Conservation (phyloP, 2,888 invertebrate species). For the Amiota mariae region DNA sequence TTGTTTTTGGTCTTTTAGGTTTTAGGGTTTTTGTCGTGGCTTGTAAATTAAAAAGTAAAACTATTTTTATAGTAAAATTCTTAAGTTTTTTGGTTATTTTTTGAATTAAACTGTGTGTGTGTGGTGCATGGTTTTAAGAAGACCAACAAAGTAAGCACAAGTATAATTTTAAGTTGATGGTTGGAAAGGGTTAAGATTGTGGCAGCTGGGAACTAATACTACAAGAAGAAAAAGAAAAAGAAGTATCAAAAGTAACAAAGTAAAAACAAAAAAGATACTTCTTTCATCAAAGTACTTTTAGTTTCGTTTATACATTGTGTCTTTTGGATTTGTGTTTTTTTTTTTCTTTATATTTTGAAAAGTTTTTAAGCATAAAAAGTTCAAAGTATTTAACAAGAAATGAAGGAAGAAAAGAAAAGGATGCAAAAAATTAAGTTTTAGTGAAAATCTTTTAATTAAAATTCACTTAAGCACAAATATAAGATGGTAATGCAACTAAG, state of each 20-base stretch:
- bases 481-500: neutral
- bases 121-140: too few relatives aligned
- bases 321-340: constrained; percentile 34
- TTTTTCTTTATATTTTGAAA: neutral
- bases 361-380: constrained; percentile 31
- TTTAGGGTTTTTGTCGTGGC: constrained; percentile 49
- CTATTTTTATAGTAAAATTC: constrained; percentile 55
- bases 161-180: constrained; percentile 37
- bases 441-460: constrained; percentile 20
- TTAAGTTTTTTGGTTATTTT: constrained; percentile 25
- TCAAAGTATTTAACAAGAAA: constrained; percentile 26
- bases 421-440: neutral
- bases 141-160: too few relatives aligned
- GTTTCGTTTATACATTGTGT: constrained; percentile 41
- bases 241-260: constrained; percentile 14
- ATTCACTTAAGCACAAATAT: neutral
- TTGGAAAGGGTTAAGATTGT: constrained; percentile 24
- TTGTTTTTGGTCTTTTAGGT: constrained; percentile 4
- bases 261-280: neutral
- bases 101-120: constrained; percentile 27
- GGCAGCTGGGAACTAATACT: constrained; percentile 25
- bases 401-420: constrained; percentile 21
- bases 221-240: constrained; percentile 16
- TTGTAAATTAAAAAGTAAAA: constrained; percentile 51
- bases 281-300: constrained; percentile 3